These are phyloP conservation scores for Sebastes trivittatus DNA, from an alignment of 2,797 vertebrate species.

Conservation along the genomic window DNA sequence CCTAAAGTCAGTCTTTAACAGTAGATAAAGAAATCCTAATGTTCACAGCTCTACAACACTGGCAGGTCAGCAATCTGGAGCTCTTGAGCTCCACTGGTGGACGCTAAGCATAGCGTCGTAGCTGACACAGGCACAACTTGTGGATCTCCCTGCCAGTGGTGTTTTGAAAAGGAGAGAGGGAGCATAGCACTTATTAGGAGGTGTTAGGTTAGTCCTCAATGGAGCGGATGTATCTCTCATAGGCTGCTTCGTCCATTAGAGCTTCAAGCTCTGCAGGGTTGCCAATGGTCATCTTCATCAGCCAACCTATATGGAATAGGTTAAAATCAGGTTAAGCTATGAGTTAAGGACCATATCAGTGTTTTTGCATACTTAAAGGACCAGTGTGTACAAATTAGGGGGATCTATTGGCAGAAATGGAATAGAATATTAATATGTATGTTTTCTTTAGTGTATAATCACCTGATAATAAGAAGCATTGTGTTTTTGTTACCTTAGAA, in stretches of 20 bases:
- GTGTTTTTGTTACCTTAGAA: too few relatives aligned
- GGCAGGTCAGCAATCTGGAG: slow-evolving; percentile 38
- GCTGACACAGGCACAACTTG: slow-evolving; percentile 31
- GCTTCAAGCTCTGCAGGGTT: slow-evolving; percentile 92
- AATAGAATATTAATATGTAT: rapidly evolving
- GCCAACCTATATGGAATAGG: slow-evolving; percentile 82
- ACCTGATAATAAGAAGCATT: too few relatives aligned
- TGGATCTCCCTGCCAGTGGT: slow-evolving; percentile 42
- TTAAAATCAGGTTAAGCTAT: not conserved
- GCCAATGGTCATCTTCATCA: slow-evolving; percentile 95
- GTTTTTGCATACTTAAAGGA: not conserved
- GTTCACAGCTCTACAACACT: slow-evolving; percentile 59
- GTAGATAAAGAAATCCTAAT: slow-evolving; percentile 58
- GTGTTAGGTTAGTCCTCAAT: slow-evolving; percentile 87
- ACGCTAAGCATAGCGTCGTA: slow-evolving; percentile 35
- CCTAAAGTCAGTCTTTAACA: slow-evolving; percentile 52
- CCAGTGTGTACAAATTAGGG: too few relatives aligned
- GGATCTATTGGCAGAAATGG: too few relatives aligned
- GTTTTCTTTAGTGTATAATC: too few relatives aligned
- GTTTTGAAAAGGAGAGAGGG: slow-evolving; percentile 37
- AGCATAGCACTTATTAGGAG: slow-evolving; percentile 37
- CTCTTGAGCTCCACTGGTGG: slow-evolving; percentile 15
- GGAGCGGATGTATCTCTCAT: slow-evolving; percentile 94
- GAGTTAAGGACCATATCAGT: not conserved
- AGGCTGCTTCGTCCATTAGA: slow-evolving; percentile 93